phyloP scores from a whole-genome alignment of 35 echinoderm and acorn worm species.

The Ophiothrix spiculata region DNA sequence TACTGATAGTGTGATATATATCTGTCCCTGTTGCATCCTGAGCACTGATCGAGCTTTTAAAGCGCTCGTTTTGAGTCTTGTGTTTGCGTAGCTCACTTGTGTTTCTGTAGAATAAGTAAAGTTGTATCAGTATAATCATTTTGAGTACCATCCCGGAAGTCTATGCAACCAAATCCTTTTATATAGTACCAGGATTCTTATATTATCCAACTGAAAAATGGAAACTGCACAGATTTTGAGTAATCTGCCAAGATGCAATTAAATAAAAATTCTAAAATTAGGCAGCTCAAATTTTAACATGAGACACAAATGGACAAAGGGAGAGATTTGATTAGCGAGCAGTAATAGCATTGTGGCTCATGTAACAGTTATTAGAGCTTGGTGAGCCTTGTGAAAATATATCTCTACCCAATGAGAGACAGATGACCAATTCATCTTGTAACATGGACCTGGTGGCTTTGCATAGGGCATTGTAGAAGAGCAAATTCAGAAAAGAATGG shows the following conservation, averaged over 20 bases:
- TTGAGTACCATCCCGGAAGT: neutral
- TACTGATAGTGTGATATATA: neutral
- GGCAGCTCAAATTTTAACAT: slow-evolving; percentile 1
- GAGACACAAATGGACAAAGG: neutral
- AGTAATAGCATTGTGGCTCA: neutral
- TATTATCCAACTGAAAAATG: neutral
- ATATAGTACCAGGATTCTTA: neutral
- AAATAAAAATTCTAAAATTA: neutral
- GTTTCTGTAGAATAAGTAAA: neutral
- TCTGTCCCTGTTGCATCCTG: neutral
- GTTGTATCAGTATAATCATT: slow-evolving; percentile 1
- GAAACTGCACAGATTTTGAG: neutral
- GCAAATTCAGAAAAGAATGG: too few relatives aligned
- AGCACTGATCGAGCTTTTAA: neutral
- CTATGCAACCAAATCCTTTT: neutral
- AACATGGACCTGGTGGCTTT: too few relatives aligned
- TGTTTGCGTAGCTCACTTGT: neutral
- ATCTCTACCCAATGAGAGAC: too few relatives aligned
- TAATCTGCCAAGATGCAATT: neutral
- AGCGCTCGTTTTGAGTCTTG: neutral
- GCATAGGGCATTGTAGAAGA: too few relatives aligned
- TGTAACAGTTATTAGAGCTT: neutral
- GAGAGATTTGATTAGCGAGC: neutral
- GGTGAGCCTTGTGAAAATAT: neutral
- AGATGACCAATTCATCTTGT: too few relatives aligned